Conservation (phyloP, 2,113 vertebrate genomes). For the Ameiurus melas region DNA sequence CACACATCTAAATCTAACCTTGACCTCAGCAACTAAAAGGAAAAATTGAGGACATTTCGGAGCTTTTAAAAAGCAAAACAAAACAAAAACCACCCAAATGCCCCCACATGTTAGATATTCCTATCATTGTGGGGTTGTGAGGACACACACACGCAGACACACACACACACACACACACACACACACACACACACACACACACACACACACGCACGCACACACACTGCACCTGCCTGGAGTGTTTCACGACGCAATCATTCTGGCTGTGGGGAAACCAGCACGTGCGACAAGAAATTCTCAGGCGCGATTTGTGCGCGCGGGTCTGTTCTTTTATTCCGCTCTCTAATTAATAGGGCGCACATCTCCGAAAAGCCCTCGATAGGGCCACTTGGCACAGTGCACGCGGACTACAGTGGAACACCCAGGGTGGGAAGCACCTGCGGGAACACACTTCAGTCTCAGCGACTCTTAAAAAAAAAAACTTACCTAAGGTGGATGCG, state of each 20-base stretch:
- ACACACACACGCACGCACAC: conserved; percentile 5
- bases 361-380: conserved; percentile 9
- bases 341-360: conserved; percentile 53
- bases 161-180: no score
- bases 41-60: not conserved
- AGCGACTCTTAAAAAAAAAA: not conserved
- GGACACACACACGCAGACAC: no score
- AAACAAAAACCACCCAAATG: not conserved
- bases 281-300: conserved; percentile 47
- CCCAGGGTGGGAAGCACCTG: conserved; percentile 28
- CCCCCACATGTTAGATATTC: not conserved
- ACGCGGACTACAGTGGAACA: conserved; percentile 38
- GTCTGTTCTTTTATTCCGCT: conserved; percentile 8
- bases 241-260: conserved; percentile 16
- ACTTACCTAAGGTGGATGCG: not conserved
- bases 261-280: conserved; percentile 60
- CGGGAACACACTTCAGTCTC: not conserved
- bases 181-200: not conserved
- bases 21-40: not conserved
- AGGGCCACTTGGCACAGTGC: not conserved
- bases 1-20: not conserved
- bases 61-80: not conserved
- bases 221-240: not conserved
- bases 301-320: conserved; percentile 48
- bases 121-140: not conserved